Evolutionary conservation across 2,113 vertebrate species (phyloP).

Genomic region (Hydrolagus affinis): DNA sequence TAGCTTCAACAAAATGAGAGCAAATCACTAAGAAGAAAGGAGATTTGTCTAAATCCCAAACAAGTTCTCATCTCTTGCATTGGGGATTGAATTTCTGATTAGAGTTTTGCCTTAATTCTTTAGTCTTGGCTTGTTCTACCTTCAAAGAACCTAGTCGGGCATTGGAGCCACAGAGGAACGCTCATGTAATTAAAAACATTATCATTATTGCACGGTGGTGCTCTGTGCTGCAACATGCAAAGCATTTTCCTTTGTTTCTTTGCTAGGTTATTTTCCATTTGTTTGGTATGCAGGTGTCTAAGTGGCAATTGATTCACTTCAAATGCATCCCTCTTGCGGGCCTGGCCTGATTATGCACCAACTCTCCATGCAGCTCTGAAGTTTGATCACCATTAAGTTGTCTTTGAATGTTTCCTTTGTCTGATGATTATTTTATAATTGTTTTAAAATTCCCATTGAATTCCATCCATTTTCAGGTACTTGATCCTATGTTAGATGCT

Average conservation of each 20-base stretch:
- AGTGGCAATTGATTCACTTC: slow-evolving; percentile 11
- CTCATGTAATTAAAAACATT: slow-evolving; percentile 16
- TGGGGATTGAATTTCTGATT: not conserved
- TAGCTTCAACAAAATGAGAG: not conserved
- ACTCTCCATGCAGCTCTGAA: not conserved
- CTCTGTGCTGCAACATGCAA: not conserved
- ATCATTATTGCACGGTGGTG: not conserved
- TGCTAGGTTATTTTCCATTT: not conserved
- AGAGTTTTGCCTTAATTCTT: not conserved
- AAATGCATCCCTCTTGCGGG: not conserved
- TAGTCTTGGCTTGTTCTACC: not conserved
- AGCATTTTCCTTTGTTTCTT: not conserved
- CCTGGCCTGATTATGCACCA: not conserved
- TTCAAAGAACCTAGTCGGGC: not conserved
- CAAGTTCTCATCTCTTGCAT: not conserved
- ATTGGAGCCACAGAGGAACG: not conserved
- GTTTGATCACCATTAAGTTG: slow-evolving; percentile 7
- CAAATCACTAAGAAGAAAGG: not conserved
- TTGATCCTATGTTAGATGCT: not conserved
- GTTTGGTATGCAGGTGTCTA: slow-evolving; percentile 4
- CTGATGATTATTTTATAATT: not conserved
- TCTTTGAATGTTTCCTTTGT: slow-evolving; percentile 1
- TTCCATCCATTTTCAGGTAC: not conserved
- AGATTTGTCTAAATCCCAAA: not conserved
- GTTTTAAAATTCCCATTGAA: slow-evolving; percentile 8